phyloP scores from a whole-genome alignment of 1,140 invertebrate species.

The Calycopis cecrops region DNA sequence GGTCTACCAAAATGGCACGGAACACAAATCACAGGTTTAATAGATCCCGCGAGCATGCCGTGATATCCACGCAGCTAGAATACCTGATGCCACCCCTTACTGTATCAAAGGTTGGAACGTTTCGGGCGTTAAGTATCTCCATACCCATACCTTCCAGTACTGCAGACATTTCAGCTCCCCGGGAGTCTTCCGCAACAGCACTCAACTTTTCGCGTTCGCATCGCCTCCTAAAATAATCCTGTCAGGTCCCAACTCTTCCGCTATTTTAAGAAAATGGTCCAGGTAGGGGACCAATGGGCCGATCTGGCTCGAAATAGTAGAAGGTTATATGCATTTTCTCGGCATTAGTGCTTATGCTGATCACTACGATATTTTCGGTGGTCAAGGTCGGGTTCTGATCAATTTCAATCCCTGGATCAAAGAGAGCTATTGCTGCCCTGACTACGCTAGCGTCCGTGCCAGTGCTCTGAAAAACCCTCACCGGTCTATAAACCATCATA shows the following conservation, averaged over 20 bases:
- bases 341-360: too few species aligned
- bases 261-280: neutral
- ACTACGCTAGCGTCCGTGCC: too few species aligned
- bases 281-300: neutral
- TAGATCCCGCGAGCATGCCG: too few species aligned
- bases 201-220: conserved; percentile 4
- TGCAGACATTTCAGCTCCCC: neutral
- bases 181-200: neutral
- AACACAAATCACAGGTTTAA: too few species aligned
- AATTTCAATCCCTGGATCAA: neutral
- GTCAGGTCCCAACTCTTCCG: neutral
- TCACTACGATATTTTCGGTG: neutral
- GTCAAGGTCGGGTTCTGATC: neutral
- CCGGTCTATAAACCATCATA: too few species aligned
- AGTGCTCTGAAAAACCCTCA: too few species aligned
- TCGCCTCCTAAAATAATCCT: neutral
- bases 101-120: too few species aligned
- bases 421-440: neutral
- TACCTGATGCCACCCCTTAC: too few species aligned
- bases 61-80: too few species aligned
- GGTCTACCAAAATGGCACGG: too few species aligned
- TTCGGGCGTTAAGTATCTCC: neutral
- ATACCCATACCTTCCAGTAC: neutral
- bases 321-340: too few species aligned
- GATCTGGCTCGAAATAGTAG: too few species aligned